Evolutionary conservation across 2,888 invertebrate genomes (phyloP).

Genomic region (Xanthorhoe spadicearia): DNA sequence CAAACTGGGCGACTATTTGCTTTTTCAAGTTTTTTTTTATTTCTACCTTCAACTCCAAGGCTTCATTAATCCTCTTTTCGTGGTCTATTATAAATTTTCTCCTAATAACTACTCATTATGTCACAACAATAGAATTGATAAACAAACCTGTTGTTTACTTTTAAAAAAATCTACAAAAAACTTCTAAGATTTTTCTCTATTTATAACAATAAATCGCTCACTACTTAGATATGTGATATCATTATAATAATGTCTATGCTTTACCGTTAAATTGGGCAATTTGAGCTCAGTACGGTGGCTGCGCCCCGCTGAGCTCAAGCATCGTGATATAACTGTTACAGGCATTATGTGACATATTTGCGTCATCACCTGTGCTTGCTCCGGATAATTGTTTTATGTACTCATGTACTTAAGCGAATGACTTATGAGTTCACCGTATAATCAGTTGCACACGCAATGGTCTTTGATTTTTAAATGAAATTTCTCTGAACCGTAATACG

Average conservation of each 20-base stretch:
- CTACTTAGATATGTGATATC: constrained; percentile 17
- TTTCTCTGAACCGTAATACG: no score
- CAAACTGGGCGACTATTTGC: no score
- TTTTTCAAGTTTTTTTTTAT: no score
- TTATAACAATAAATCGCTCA: constrained; percentile 21
- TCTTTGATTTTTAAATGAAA: no score
- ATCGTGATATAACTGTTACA: constrained; percentile 73
- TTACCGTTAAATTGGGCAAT: constrained; percentile 82
- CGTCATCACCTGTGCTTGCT: constrained; percentile 50
- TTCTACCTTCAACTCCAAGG: no score
- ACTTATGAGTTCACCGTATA: constrained; percentile 8
- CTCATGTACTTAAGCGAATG: constrained; percentile 5
- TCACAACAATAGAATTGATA: no score
- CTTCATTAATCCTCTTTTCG: no score
- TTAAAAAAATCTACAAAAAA: neutral
- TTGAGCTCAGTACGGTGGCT: constrained; percentile 73
- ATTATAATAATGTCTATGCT: constrained; percentile 39
- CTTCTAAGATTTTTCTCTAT: neutral
- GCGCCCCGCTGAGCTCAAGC: constrained; percentile 59
- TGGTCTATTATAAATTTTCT: no score
- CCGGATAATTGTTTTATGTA: constrained; percentile 53
- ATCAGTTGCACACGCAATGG: neutral
- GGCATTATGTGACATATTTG: constrained; percentile 75
- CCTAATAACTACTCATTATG: no score
- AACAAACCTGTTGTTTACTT: no score